Percentiles rank a stretch among this genome's conserved stretches.
These are phyloP conservation scores for Anthoscopus minutus DNA, from an alignment of 2,113 vertebrate species.

Conservation along the genomic window DNA sequence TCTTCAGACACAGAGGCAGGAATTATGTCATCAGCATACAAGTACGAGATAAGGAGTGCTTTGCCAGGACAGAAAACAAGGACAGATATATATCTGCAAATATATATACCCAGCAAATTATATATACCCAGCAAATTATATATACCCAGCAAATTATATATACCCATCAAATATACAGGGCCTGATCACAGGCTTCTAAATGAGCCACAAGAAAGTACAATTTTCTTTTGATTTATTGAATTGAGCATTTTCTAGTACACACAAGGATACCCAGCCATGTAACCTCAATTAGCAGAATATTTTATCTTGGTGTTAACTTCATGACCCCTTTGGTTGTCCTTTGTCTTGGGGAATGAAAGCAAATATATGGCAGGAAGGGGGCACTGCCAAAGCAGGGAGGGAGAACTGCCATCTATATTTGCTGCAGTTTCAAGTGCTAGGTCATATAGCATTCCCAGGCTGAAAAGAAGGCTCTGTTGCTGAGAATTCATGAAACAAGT, in stretches of 20 bases:
- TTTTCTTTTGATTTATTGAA: background rate
- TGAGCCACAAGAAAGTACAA: background rate
- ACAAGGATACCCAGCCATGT: background rate
- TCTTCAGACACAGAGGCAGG: background rate
- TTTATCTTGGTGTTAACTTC: slow-evolving; percentile 21
- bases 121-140: too few species aligned
- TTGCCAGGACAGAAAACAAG: background rate
- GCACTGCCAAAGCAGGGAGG: background rate
- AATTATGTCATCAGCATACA: background rate
- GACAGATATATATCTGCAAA: too few species aligned
- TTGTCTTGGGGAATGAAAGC: background rate
- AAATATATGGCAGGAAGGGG: background rate
- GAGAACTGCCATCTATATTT: slow-evolving; percentile 7
- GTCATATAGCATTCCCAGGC: slow-evolving; percentile 27
- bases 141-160: too few species aligned
- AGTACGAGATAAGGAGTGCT: background rate
- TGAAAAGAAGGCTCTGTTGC: background rate
- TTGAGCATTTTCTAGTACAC: background rate
- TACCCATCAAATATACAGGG: background rate
- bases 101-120: too few species aligned
- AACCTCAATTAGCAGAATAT: background rate
- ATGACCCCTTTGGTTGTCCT: background rate
- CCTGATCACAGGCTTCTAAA: background rate
- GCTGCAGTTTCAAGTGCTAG: background rate
- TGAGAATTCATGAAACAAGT: background rate